A percentile compares a stretch with the other conserved stretches of the same genome.
phyloP scores from a whole-genome alignment of 2,113 vertebrate species.

The Zeus faber region DNA sequence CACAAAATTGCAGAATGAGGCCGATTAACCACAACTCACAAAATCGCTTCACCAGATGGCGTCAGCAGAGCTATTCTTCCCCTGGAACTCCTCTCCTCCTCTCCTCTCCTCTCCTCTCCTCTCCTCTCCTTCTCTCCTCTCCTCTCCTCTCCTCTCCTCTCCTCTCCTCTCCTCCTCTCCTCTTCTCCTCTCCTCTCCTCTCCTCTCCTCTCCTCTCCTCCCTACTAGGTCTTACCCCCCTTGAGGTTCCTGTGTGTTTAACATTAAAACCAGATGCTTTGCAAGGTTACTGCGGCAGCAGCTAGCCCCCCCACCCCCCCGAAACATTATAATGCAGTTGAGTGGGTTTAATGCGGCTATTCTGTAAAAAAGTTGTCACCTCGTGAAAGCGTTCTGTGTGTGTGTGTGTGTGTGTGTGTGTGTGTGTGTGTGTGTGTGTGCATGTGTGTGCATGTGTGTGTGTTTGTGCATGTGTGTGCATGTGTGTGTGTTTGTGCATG shows the following conservation, averaged over 20 bases:
- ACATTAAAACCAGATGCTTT: background rate
- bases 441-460: background rate
- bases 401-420: conserved; percentile 6
- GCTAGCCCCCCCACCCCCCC: background rate
- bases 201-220: conserved; percentile 18
- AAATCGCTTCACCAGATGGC: conserved; percentile 58
- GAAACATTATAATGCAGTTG: no score
- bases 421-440: conserved; percentile 2
- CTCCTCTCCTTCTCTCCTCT: background rate
- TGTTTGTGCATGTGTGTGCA: conserved; percentile 6
- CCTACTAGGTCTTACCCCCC: conserved; percentile 23
- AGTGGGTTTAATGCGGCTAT: conserved; percentile 19
- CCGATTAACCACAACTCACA: conserved; percentile 39
- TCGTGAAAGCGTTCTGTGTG: conserved; percentile 43
- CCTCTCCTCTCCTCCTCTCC: background rate
- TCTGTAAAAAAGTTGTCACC: conserved; percentile 47
- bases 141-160: background rate
- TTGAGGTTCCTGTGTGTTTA: conserved; percentile 41
- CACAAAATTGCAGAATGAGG: no score
- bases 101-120: background rate
- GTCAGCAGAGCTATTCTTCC: conserved; percentile 26
- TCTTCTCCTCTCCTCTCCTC: conserved; percentile 20
- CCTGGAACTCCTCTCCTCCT: conserved; percentile 13
- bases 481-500: no score
- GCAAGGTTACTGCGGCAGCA: background rate